Percentiles rank a stretch among this genome's conserved stretches.
Evolutionary conservation across 2,888 invertebrate genomes (phyloP).

Genomic region (Cheilosia variabilis): DNA sequence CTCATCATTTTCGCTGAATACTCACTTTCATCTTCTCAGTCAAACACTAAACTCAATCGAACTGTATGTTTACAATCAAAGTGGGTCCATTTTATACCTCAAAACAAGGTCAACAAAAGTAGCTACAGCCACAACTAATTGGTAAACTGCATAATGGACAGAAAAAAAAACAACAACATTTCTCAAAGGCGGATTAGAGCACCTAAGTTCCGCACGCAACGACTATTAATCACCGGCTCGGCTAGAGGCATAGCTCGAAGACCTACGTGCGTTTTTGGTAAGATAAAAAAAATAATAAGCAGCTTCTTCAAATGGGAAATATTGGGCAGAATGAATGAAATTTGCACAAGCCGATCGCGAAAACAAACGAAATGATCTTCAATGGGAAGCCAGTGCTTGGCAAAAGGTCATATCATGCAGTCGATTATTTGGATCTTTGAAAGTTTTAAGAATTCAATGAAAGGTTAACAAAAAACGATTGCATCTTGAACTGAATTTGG

Average conservation of each 20-base stretch:
- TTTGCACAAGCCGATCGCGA: neutral
- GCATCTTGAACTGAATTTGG: no score
- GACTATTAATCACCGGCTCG: neutral
- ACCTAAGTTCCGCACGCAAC: neutral
- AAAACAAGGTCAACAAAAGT: neutral
- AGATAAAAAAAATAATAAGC: neutral
- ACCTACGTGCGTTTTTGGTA: neutral
- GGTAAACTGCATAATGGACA: neutral
- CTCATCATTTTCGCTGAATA: conserved; percentile 1
- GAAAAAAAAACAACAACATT: neutral
- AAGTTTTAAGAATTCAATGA: neutral
- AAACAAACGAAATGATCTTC: neutral
- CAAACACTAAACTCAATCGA: conserved; percentile 36
- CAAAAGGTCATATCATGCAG: neutral
- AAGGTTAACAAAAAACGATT: neutral
- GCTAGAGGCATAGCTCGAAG: neutral
- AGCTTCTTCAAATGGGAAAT: neutral
- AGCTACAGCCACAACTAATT: neutral
- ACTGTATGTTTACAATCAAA: conserved; percentile 38
- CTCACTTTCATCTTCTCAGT: conserved; percentile 43
- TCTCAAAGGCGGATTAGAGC: neutral
- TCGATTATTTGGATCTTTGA: neutral
- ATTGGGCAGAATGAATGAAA: neutral
- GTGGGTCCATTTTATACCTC: conserved; percentile 47
- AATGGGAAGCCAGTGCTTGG: neutral